Base-by-base conservation (phyloP, 2,888 invertebrate genomes). In the Sycophila texana region DNA sequence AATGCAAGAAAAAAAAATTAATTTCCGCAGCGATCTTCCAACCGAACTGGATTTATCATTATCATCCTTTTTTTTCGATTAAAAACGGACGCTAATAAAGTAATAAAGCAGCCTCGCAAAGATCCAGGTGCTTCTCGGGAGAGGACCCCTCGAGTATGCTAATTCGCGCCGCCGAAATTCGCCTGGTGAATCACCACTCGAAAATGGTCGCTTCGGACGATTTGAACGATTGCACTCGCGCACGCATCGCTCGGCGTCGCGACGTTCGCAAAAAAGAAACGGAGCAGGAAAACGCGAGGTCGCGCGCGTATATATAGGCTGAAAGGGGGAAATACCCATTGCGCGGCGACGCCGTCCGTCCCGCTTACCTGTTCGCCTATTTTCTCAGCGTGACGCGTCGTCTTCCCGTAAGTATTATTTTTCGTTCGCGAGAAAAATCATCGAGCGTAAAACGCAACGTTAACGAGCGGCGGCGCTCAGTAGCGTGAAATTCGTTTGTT, bases 361-460 rank as follows among this genome's bases (percentile, higher is more conserved):
- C 61, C 53, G 20, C 58, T 72, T 65, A 77, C 66, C 58, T 71
- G 71, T 66, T 77, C 58, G 57, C 30, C 58, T 77, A 66, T 77
- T 72, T 58, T 26, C 72, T 66, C 39, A 66, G 57, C 39, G 61
- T 63, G 65, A 65, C 55, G 53, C 22, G 47, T 4, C 7, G 47
- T 30, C 39, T 39, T 58, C 22, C 58, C 47, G 20, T 67, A n/a
- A n/a, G n/a, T n/a, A 39, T 10, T 16, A 14, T 16, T n/a, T 30
- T n/a, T n/a, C 39, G n/a, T 13, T 76, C 49, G 1, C 55, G 30
- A 20, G 58, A 68, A 75, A 75, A 75, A 58, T 66, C 74, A 30
- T 55, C 47, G 16, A 66, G 16, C 16, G 66, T 49, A 26, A 66
- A 66, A 51, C 51, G 30, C 20, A 22, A 22, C 18, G 55, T 14